Evolutionary conservation across 2,113 vertebrate species (phyloP).

Genomic region (Melierax canorus): DNA sequence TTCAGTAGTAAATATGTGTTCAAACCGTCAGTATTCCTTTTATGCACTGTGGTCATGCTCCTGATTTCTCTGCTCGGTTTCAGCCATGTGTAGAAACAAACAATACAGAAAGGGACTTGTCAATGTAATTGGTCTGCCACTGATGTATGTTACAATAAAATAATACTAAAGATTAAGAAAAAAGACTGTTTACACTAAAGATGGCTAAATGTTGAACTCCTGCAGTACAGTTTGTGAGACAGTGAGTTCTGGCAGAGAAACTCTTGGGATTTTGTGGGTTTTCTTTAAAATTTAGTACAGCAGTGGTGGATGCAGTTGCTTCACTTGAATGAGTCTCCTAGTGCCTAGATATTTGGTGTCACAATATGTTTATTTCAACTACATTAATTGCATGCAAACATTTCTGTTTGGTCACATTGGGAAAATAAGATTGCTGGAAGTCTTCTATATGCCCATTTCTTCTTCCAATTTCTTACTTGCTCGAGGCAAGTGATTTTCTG

Average conservation of each 20-base stretch:
- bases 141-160: neutral
- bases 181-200: neutral
- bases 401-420: neutral
- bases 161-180: neutral
- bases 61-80: neutral
- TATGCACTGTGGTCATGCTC: neutral
- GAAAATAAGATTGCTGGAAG: constrained; percentile 17
- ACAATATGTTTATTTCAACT: neutral
- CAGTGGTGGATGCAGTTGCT: neutral
- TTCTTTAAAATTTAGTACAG: neutral
- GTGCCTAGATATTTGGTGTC: neutral
- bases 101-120: neutral
- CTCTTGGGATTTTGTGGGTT: neutral
- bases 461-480: constrained; percentile 8
- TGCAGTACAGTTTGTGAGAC: neutral
- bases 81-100: neutral
- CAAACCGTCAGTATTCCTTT: neutral
- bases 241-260: neutral
- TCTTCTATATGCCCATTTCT: neutral
- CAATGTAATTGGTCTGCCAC: neutral
- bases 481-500: constrained; percentile 10
- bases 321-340: neutral
- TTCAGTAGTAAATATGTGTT: neutral
- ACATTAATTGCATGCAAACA: neutral
- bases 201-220: neutral